Evolutionary conservation across 37 sponge, comb jelly and placozoan genomes (phyloP), one percentile per base, ranked within the genome.

Genomic region (Axinella damicornis): DNA sequence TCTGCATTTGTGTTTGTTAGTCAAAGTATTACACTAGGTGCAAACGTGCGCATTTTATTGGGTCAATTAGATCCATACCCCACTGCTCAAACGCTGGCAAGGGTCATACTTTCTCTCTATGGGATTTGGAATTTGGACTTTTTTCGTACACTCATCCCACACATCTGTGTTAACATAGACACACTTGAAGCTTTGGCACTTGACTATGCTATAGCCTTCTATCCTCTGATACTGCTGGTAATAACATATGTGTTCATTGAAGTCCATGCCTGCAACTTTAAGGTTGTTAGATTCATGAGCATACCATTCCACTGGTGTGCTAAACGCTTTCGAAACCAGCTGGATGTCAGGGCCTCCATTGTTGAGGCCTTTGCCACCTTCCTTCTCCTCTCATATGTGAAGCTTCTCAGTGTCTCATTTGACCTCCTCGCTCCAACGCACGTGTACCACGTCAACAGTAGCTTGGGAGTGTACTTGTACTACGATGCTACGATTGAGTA

Each of bases 281-380:
- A 21, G 27, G 53, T 52, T 2, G 1, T 80, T 28, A 53, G 28
- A 9, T 0, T 55, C 36, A 25, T 80, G 38, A 69, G 81, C 69
- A 80, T n/a, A 31, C 81, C 81, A 12, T 80, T 80, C 27, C 33
- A 37, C 35, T 24, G 21, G 2, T 9, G 52, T 24, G 69, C 83
- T 28, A 32, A 31, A 22, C 78, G 66, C 21, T 77, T 69, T 16
- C 36, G 63, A 58, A 67, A 71, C 9, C 40, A 66, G 31, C 71
- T 72, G 73, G 77, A 91, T n/a, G 59, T 80, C 1, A 84, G 57
- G 38, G 65, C 79, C n/a, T 77, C 89, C 35, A 40, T 80, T 5
- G 62, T 84, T 1, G 74, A 84, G 80, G 92, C 85, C 13, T 68
- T 84, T 65, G 92, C 85, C 2, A 73, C 89, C 46, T 83, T 92